phyloP scores from a whole-genome alignment of 2,888 invertebrate species.

The Plebejus melissa region DNA sequence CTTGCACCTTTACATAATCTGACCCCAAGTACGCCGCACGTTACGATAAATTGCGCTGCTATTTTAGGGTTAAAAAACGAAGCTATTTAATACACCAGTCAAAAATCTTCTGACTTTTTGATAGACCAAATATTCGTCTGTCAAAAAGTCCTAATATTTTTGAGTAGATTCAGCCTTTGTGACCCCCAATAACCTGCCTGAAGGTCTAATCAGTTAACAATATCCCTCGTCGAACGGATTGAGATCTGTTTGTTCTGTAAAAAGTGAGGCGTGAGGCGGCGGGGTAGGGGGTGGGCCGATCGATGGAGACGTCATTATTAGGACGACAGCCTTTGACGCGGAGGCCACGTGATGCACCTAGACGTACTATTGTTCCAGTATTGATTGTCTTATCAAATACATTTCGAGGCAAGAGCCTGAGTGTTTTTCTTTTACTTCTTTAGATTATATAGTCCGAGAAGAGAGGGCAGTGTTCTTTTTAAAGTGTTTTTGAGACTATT shows the following conservation, averaged over 20 bases:
- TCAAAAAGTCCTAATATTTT: too few relatives aligned
- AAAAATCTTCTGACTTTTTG: too few relatives aligned
- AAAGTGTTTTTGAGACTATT: too few relatives aligned
- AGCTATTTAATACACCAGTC: too few relatives aligned
- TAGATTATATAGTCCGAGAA: too few relatives aligned
- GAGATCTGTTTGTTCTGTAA: neutral
- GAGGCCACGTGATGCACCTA: constrained; percentile 7
- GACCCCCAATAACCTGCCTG: neutral
- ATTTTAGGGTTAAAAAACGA: neutral
- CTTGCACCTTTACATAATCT: constrained; percentile 5
- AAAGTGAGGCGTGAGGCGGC: neutral
- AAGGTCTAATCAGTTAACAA: neutral
- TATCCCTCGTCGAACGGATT: neutral
- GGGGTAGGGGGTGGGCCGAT: constrained; percentile 51
- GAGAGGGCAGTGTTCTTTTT: too few relatives aligned
- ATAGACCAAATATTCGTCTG: too few relatives aligned
- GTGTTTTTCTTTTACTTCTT: neutral
- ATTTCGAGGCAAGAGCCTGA: neutral
- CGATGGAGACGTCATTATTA: constrained; percentile 78
- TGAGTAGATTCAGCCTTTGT: neutral
- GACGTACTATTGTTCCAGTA: neutral
- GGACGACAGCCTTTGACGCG: constrained; percentile 79
- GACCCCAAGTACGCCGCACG: neutral
- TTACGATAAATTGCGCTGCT: neutral
- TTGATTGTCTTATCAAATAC: neutral